Base-by-base conservation (phyloP, 1,140 invertebrate genomes). In the Heliconius hewitsoni region DNA sequence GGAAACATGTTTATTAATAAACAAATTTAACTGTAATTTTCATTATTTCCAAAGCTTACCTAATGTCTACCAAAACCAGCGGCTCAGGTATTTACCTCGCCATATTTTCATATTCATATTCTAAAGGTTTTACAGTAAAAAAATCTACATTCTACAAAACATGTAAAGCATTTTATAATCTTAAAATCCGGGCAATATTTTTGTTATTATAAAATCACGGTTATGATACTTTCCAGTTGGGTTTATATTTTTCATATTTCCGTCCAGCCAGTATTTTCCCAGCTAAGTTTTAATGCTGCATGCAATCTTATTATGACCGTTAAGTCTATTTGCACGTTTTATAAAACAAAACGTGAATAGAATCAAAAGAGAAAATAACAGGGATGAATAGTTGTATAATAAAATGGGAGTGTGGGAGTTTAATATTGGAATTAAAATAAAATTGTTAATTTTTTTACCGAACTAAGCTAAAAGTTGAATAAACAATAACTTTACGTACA, bases 281-380 rank as follows among this genome's bases (percentile, higher is more conserved):
- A 60, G 55, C n/a, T 60, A 60, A 60, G n/a, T 60, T 60, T 60
- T 60, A 23, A 60, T 60, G 55, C 55, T 60, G 55, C 11, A 60
- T 60, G n/a, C 55, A 60, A 60, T 60, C 55, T 60, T 60, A 60
- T 60, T 60, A 60, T 60, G 55, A 1, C 19, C 55, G 55, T 60
- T 60, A 60, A 27, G 55, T 60, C 55, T 19, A 60, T 60, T 60
- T 60, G 9, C n/a, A 60, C n/a, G 55, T 60, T 60, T 60, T 60
- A 27, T 27, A 60, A 60, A 60, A 60, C n/a, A 60, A 60, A 60
- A 60, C 55, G n/a, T 60, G n/a, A 60, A 60, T 60, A 60, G 55
- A 60, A 60, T n/a, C 8, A 60, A 60, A 60, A 60, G 55, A 60
- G 55, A 60, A 60, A 60, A 60, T 23, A 55, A 55, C 52, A 8